Evolutionary conservation across 2,888 invertebrate species (phyloP), one percentile per base, ranked within the genome.

Genomic region (Cantharis lateralis): DNA sequence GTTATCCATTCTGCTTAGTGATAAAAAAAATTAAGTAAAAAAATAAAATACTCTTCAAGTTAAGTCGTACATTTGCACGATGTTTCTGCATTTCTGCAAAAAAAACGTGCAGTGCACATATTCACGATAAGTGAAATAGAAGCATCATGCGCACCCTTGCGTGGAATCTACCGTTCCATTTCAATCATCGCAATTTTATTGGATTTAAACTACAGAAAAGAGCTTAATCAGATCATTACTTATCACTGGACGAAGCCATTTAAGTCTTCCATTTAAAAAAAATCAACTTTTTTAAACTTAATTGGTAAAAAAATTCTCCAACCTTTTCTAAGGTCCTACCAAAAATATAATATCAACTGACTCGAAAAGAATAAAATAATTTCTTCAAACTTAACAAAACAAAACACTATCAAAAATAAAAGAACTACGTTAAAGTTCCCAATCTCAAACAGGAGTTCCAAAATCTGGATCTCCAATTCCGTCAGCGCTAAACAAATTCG

Each of bases 381-480:
- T 24, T 48, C 48, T 7, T 48, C 7, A 48, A 48, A 48, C 48
- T 48, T 48, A 48, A 48, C 48, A 48, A 48, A 48, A 48, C 13
- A n/a, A 32, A 32, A 32, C 24, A 32, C 3, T 13, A 13, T 4
- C 5, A 5, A 13, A 32, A 32, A 32, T 32, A 32, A 48, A 48
- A 48, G 62, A 68, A 71, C 62, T 71, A 75, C 71, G 48, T 48
- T 24, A 18, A 62, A 62, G 18, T 15, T 71, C 71, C 62, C 20
- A 77, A 66, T 20, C 71, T 90, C 90, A 93, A 82, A 93, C 93
- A 11, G 93, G 93, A 4, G 93, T 93, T 80, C 93, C 93, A 86
- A 93, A 93, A 88, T 92, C 92, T 0, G 93, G 92, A 88, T 93
- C 92, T 0, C 93, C 93, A 82, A 91, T 91, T 66, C 92, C 92